Conservation (phyloP, 2,888 invertebrate genomes). For the Noctua pronuba region DNA sequence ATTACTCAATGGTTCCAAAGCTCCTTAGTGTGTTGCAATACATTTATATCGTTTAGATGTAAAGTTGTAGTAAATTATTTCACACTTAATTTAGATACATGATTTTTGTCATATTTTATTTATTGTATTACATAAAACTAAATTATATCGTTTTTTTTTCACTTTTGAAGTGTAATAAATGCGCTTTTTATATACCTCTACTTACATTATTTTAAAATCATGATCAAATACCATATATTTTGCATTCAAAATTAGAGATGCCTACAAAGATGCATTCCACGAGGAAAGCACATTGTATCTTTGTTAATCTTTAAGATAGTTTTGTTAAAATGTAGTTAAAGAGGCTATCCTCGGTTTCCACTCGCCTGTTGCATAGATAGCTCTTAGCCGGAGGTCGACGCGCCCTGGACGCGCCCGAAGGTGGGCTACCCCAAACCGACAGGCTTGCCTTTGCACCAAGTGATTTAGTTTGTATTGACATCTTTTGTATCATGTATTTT, state of each 20-base stretch:
- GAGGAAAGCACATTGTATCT: constrained; percentile 84
- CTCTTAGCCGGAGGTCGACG: constrained; percentile 75
- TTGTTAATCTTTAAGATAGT: constrained; percentile 83
- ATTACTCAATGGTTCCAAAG: constrained; percentile 88
- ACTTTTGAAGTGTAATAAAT: constrained; percentile 87
- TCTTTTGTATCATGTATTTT: constrained; percentile 91
- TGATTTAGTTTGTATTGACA: constrained; percentile 90
- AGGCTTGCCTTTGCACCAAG: constrained; percentile 91
- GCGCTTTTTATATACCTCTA: constrained; percentile 89
- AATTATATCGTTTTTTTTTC: constrained; percentile 86
- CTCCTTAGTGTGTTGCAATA: constrained; percentile 90
- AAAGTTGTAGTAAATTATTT: constrained; percentile 90
- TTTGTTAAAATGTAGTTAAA: constrained; percentile 84
- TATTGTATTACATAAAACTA: constrained; percentile 86
- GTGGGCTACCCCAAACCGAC: constrained; percentile 83
- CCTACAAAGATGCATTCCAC: constrained; percentile 86
- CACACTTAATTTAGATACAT: constrained; percentile 88
- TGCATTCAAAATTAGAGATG: constrained; percentile 82
- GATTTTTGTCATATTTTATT: constrained; percentile 88
- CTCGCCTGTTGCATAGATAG: constrained; percentile 85
- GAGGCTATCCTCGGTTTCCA: constrained; percentile 89
- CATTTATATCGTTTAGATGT: constrained; percentile 88
- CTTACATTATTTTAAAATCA: constrained; percentile 88
- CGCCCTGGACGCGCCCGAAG: constrained; percentile 62
- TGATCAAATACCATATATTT: constrained; percentile 88